These are phyloP conservation scores for Anomalospiza imberbis DNA, from an alignment of 2,797 vertebrate genomes.

Conservation along the genomic window DNA sequence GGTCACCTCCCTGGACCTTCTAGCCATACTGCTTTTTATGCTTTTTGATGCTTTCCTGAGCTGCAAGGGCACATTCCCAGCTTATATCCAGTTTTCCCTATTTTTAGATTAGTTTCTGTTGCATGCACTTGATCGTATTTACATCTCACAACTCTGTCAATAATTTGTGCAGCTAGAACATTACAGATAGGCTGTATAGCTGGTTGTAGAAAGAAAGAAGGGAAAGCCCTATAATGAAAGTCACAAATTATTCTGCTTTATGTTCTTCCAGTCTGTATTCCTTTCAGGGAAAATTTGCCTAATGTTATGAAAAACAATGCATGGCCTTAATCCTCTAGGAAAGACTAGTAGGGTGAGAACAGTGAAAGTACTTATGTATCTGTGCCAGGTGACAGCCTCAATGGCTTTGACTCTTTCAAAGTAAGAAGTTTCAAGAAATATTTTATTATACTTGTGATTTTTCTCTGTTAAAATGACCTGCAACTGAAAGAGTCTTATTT, in stretches of 20 bases:
- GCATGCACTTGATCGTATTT: rapidly evolving
- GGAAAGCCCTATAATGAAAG: neutral
- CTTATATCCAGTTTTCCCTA: rapidly evolving
- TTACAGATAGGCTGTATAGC: neutral
- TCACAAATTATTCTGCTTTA: neutral
- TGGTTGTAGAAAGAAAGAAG: neutral
- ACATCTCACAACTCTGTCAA: neutral
- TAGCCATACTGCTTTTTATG: neutral
- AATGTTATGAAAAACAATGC: neutral
- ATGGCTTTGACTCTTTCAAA: neutral
- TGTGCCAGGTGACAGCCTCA: neutral
- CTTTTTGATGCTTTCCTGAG: neutral
- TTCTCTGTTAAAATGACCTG: neutral
- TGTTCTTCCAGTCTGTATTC: neutral
- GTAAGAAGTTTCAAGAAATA: neutral
- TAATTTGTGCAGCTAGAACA: neutral
- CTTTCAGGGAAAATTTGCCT: neutral
- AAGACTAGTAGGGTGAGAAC: neutral
- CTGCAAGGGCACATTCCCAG: rapidly evolving
- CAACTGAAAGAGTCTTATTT: neutral
- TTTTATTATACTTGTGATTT: neutral
- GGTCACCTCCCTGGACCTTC: neutral
- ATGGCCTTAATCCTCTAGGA: neutral
- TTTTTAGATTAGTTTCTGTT: neutral
- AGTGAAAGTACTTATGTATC: neutral